Evolutionary conservation across 2,888 invertebrate species (phyloP), one percentile per base, ranked within the genome.

Genomic region (Galerucella calmariensis): DNA sequence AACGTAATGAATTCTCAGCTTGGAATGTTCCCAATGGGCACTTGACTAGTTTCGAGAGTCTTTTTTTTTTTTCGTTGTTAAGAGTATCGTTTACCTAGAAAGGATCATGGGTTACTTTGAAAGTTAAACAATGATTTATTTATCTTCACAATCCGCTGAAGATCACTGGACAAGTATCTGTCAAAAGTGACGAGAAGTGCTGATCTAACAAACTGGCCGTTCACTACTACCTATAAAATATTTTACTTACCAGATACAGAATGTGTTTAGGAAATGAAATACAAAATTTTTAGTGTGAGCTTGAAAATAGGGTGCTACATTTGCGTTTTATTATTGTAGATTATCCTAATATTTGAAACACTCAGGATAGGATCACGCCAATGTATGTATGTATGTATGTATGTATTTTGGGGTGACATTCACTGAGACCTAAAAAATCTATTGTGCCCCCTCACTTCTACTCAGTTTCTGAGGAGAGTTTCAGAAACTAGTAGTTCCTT

Each of bases 111-210:
- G 75, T 69, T 72, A 48, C 72, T 67, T 69, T 56, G 56, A 71
- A 69, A 66, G 66, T 69, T 72, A 75, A 75, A 75, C 75, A 75
- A 75, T 75, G 75, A 66, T 71, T 65, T 75, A 69, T 75, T 75
- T 75, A 65, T 75, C 69, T 68, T 72, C 46, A 53, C 69, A 72
- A 72, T 72, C 69, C 72, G 72, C 68, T 75, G 58, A 62, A 75
- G 75, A 75, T 75, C 69, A 69, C 53, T 53, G 68, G 61, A 75
- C 72, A 66, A 75, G 75, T 69, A 62, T 69, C 75, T 72, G 72
- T 75, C 75, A 69, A 56, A 75, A 61, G 59, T 69, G 61, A 48
- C 46, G 72, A 65, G 61, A 51, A 75, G 72, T 72, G 58, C 46
- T 75, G 53, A 62, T 48, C 61, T 67, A 69, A 75, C 65, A 75